Conservation (phyloP, 2,797 vertebrate genomes). For the Lepilemur ruficaudatus region DNA sequence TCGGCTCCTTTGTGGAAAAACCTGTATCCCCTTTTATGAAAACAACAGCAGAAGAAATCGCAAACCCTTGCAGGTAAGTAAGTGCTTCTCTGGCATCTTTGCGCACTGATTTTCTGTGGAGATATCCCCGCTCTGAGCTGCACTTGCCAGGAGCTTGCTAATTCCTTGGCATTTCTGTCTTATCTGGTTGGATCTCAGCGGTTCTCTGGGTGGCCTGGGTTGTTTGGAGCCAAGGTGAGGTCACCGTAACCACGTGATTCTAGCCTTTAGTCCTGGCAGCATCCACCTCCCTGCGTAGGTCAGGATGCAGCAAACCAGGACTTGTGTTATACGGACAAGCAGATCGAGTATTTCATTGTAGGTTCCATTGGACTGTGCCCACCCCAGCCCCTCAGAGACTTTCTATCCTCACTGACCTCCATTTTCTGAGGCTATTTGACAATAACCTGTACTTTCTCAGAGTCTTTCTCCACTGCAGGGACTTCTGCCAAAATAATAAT, state of each 20-base stretch:
- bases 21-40: slow-evolving; percentile 95
- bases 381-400: neutral
- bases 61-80: slow-evolving; percentile 95
- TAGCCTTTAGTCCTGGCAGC: neutral
- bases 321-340: neutral
- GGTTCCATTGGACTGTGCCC: neutral
- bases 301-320: neutral
- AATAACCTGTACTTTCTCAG: neutral
- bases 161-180: neutral
- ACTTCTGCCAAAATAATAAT: slow-evolving; percentile 24
- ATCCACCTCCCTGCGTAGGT: neutral
- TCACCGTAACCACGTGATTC: neutral
- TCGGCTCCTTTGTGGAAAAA: slow-evolving; percentile 99
- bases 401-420: neutral
- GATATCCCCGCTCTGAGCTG: neutral
- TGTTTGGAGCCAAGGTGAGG: neutral
- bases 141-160: neutral
- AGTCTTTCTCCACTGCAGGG: neutral
- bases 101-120: slow-evolving; percentile 25
- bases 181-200: neutral
- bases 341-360: neutral
- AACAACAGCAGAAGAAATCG: slow-evolving; percentile 89
- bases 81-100: slow-evolving; percentile 52
- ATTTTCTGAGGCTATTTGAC: neutral
- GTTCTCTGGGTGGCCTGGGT: neutral